Conservation (phyloP, 2,113 vertebrate genomes). For the Erythrolamprus reginae region DNA sequence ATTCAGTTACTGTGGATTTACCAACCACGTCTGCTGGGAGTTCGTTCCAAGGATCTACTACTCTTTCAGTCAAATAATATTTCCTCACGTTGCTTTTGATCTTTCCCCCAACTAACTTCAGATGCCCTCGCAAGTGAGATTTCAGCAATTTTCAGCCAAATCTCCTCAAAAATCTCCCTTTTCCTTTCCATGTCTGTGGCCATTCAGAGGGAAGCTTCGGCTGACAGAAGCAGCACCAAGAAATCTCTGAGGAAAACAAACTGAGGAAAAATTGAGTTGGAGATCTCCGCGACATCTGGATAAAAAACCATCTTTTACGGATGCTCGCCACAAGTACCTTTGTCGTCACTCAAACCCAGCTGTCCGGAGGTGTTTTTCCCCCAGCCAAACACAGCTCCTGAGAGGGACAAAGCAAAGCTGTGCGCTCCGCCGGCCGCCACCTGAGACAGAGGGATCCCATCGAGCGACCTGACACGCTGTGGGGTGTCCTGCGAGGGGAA, state of each 20-base stretch:
- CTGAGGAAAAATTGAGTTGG: too few species aligned
- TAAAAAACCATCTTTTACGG: not conserved
- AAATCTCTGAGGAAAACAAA: not conserved
- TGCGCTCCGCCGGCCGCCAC: conserved; percentile 88
- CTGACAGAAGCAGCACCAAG: not conserved
- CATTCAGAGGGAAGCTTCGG: not conserved
- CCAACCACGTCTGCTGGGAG: too few species aligned
- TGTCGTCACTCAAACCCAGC: conserved; percentile 85
- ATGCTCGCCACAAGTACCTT: conserved; percentile 41
- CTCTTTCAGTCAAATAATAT: too few species aligned
- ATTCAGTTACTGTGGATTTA: too few species aligned
- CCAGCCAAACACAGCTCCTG: conserved; percentile 91
- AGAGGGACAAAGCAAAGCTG: conserved; percentile 90
- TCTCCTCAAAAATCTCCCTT: not conserved
- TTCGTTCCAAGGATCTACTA: too few species aligned
- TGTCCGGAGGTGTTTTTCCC: conserved; percentile 90
- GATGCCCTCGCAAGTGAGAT: too few species aligned
- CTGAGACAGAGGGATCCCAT: conserved; percentile 87
- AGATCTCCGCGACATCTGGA: not conserved
- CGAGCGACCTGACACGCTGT: conserved; percentile 81
- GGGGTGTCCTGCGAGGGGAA: conserved; percentile 75
- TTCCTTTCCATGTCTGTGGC: not conserved
- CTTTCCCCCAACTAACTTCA: too few species aligned
- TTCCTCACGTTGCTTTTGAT: too few species aligned
- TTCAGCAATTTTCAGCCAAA: too few species aligned